phyloP scores from a whole-genome alignment of 1,140 invertebrate species.

The Saccostrea glomerata region DNA sequence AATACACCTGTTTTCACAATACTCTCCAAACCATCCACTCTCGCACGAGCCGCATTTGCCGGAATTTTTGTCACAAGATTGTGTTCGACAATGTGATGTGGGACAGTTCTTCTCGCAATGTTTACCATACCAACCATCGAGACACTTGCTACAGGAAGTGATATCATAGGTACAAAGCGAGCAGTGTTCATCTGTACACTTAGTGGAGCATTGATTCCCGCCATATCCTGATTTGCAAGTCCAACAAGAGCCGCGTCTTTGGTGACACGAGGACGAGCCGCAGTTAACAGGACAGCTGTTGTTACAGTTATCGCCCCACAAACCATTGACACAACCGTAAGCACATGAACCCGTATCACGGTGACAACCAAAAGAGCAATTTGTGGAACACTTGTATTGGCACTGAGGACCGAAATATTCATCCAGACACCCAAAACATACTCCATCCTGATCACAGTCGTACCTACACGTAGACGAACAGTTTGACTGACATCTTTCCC shows the following conservation, averaged over 20 bases:
- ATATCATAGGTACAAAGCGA: slow-evolving; percentile 28
- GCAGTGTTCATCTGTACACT: slow-evolving; percentile 27
- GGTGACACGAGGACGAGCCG: slow-evolving; percentile 2
- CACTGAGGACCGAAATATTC: slow-evolving; percentile 20
- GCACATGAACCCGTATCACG: slow-evolving; percentile 16
- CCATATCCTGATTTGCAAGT: slow-evolving; percentile 38
- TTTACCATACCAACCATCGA: slow-evolving; percentile 34
- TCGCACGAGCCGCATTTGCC: slow-evolving; percentile 37
- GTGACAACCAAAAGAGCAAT: background rate
- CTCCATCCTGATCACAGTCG: slow-evolving; percentile 11
- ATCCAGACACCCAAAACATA: slow-evolving; percentile 14
- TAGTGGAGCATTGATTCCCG: slow-evolving; percentile 17
- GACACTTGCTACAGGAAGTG: slow-evolving; percentile 34
- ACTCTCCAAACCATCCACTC: slow-evolving; percentile 31
- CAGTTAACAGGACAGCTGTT: slow-evolving; percentile 36
- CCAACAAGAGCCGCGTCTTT: slow-evolving; percentile 16
- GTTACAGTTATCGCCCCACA: slow-evolving; percentile 34
- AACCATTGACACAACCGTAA: slow-evolving; percentile 16
- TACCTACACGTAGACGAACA: slow-evolving; percentile 8
- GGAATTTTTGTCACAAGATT: background rate
- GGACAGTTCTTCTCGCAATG: slow-evolving; percentile 41
- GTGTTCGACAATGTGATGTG: background rate
- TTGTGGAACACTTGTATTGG: background rate
- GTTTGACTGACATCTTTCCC: slow-evolving; percentile 7
- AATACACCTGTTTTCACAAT: slow-evolving; percentile 23